Conservation (phyloP, 2,888 invertebrate species). For the Melanophora roralis region DNA sequence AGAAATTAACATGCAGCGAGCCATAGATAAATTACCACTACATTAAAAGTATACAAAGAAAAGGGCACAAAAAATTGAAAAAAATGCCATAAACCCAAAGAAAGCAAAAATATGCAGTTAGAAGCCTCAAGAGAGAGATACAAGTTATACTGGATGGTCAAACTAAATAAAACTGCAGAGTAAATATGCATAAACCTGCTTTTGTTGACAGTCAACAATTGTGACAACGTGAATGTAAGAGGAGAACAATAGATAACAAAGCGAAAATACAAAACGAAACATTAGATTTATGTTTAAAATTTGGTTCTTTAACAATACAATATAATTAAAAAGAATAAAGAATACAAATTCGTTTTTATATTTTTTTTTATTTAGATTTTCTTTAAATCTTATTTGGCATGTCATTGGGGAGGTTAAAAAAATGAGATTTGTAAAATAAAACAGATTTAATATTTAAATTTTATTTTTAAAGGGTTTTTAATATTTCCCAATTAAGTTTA, state of each 20-base stretch:
- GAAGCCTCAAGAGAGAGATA: slow-evolving; percentile 33
- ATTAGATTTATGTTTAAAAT: slow-evolving; percentile 37
- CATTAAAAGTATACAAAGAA: slow-evolving; percentile 29
- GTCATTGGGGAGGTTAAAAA: neutral
- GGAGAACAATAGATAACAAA: neutral
- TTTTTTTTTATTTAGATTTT: neutral
- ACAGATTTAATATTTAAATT: too few relatives aligned
- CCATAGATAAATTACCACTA: slow-evolving; percentile 58
- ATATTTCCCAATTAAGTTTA: too few relatives aligned
- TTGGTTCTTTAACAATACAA: slow-evolving; percentile 17
- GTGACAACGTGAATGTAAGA: slow-evolving; percentile 12
- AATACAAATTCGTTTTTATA: neutral
- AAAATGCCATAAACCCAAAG: slow-evolving; percentile 9
- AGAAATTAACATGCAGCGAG: slow-evolving; percentile 59
- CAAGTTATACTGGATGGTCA: slow-evolving; percentile 2
- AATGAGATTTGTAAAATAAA: neutral
- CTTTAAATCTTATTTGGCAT: neutral
- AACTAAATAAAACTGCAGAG: slow-evolving; percentile 11
- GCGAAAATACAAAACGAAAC: neutral
- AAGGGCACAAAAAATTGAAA: slow-evolving; percentile 12
- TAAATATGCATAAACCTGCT: slow-evolving; percentile 49
- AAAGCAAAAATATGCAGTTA: slow-evolving; percentile 17
- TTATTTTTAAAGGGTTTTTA: too few relatives aligned
- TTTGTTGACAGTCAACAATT: slow-evolving; percentile 56
- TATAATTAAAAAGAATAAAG: slow-evolving; percentile 18